These are phyloP conservation scores for Drosophila histrio DNA, from an alignment of 2,888 invertebrate genomes.

Conservation along the genomic window DNA sequence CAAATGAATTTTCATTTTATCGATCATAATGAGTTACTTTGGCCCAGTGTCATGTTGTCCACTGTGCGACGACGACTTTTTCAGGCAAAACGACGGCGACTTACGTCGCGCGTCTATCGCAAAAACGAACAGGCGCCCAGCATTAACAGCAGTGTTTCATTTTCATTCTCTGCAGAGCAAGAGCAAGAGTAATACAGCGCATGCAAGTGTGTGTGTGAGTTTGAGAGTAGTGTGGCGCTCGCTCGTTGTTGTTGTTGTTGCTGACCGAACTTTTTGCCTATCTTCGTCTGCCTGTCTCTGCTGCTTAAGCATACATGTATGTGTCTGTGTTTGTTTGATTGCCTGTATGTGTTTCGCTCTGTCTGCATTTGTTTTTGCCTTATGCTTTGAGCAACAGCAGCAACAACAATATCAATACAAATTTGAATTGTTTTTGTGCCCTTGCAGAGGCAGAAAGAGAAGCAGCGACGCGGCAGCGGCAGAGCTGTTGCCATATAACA, in stretches of 20 bases:
- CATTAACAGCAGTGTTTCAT: slow-evolving; percentile 16
- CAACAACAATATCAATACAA: slow-evolving; percentile 23
- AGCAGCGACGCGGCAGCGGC: not conserved
- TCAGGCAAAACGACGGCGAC: slow-evolving; percentile 77
- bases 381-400: slow-evolving; percentile 43
- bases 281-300: slow-evolving; percentile 32
- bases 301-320: slow-evolving; percentile 7
- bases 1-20: not conserved
- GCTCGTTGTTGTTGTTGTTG: slow-evolving; percentile 13
- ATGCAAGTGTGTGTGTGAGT: not conserved
- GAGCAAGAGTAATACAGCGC: slow-evolving; percentile 6
- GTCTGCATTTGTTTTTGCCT: slow-evolving; percentile 49
- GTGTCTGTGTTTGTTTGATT: slow-evolving; percentile 3
- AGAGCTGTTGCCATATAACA: slow-evolving; percentile 8
- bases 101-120: slow-evolving; percentile 84
- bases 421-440: slow-evolving; percentile 49
- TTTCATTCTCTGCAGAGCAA: slow-evolving; percentile 21
- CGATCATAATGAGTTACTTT: not conserved
- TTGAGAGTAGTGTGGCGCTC: slow-evolving; percentile 26
- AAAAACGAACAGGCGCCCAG: slow-evolving; percentile 82
- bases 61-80: slow-evolving; percentile 72
- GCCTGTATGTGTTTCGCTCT: slow-evolving; percentile 6
- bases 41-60: slow-evolving; percentile 33
- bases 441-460: slow-evolving; percentile 27
- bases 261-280: slow-evolving; percentile 30